Base-by-base conservation (phyloP, 92 coral and sea anemone species). In the Phenganax subtilis region DNA sequence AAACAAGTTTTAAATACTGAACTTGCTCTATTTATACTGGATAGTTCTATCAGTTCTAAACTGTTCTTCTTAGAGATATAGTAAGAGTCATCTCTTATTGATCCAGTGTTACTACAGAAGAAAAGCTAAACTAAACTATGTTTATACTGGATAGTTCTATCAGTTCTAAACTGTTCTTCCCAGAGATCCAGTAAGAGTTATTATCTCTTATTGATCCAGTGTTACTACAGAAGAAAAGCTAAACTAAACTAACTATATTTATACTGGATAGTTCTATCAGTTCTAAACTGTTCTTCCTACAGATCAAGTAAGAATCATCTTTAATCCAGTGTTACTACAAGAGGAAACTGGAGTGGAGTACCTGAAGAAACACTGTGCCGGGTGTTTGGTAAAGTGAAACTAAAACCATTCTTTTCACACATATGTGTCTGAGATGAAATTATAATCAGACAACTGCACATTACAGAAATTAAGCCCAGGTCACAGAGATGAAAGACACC, bases 191-290 rank as follows among this genome's bases (percentile, higher is more conserved):
- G 20, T 37, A 37, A 37, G 47, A 37, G 47, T 37, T 1, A 37
- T 37, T n/a, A n/a, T n/a, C 47, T 37, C 47, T 37, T 37, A 4
- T 61, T 61, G 67, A 61, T 61, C 15, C 5, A 61, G 67, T 61
- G 47, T 37, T 37, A 37, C 1, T 1, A 37, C 47, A 37, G 47
- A 37, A 37, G 47, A 37, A 37, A 37, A 37, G 2, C 67, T 61
- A 61, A 61, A 61, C 11, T 61, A 61, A 61, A 61, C 67, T 61
- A 61, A 61, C 67, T 61, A 15, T 61, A 61, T 61, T 61, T 61
- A 61, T 61, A 61, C 67, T 61, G 67, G 67, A 61, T 61, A 61
- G 67, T 28, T 61, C 67, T 61, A 37, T 37, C 47, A 37, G 67
- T 61, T 61, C 67, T 61, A 61, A 61, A 61, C 11, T 17, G 67